phyloP scores from a whole-genome alignment of 1,140 invertebrate genomes.

The Rhyzopertha dominica region DNA sequence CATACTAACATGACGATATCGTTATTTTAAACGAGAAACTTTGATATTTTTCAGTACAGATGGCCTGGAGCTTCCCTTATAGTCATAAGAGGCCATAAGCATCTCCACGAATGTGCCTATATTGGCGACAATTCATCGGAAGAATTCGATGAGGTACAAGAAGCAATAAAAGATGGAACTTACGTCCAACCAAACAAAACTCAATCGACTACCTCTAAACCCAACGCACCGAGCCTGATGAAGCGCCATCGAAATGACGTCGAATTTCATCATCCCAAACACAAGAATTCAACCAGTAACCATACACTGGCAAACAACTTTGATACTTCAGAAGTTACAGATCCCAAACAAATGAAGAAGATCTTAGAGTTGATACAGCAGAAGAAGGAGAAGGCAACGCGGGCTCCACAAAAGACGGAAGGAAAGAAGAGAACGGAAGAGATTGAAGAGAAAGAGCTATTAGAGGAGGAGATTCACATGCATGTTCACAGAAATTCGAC shows the following conservation, averaged over 20 bases:
- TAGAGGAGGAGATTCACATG: slow-evolving; percentile 15
- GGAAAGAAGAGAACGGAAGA: slow-evolving; percentile 16
- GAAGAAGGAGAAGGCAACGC: slow-evolving; percentile 10
- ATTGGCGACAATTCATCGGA: slow-evolving; percentile 73
- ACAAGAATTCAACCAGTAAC: slow-evolving; percentile 28
- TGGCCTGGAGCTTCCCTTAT: slow-evolving; percentile 70
- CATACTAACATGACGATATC: too few species aligned
- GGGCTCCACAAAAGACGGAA: slow-evolving; percentile 12
- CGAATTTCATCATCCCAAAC: slow-evolving; percentile 40
- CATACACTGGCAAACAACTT: slow-evolving; percentile 26
- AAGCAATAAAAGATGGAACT: slow-evolving; percentile 43
- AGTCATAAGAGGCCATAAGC: slow-evolving; percentile 68
- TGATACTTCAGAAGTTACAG: slow-evolving; percentile 42
- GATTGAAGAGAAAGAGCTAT: slow-evolving; percentile 4
- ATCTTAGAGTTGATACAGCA: slow-evolving; percentile 36
- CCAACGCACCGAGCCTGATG: slow-evolving; percentile 49
- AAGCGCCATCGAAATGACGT: slow-evolving; percentile 45
- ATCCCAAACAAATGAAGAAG: slow-evolving; percentile 45
- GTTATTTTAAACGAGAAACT: not conserved
- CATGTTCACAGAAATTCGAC: slow-evolving; percentile 39
- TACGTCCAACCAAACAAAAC: slow-evolving; percentile 23
- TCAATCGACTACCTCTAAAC: slow-evolving; percentile 18
- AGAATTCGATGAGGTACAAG: slow-evolving; percentile 60
- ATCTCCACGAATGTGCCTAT: slow-evolving; percentile 72
- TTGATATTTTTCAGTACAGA: slow-evolving; percentile 44